A percentile compares a stretch with the other conserved stretches of the same genome.
Evolutionary conservation across 2,113 vertebrate genomes (phyloP).

Genomic region (Aegithalos caudatus): DNA sequence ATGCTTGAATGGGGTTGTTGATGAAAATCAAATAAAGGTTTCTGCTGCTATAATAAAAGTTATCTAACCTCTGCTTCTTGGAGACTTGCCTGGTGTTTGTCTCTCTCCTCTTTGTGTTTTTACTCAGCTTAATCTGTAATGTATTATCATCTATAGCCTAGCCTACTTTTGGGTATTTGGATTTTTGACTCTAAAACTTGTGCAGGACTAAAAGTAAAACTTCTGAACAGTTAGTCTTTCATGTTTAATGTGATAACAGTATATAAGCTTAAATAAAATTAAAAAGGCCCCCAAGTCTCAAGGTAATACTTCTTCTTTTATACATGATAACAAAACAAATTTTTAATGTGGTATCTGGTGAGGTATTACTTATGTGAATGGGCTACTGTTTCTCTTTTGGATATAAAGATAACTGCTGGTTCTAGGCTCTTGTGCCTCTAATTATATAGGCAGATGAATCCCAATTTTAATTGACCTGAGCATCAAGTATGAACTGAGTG

Average conservation of each 20-base stretch:
- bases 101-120: slow-evolving; percentile 40
- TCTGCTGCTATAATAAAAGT: slow-evolving; percentile 36
- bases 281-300: background rate
- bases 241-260: background rate
- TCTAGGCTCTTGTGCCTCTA: background rate
- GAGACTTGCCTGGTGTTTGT: slow-evolving; percentile 47
- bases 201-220: background rate
- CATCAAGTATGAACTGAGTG: background rate
- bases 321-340: background rate
- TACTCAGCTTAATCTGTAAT: background rate
- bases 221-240: background rate
- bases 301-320: background rate
- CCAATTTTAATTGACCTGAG: background rate
- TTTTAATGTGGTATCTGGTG: background rate
- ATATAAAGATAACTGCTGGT: background rate
- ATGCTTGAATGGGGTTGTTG: slow-evolving; percentile 30
- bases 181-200: background rate
- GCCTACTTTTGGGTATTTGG: background rate
- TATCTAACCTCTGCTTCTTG: slow-evolving; percentile 21
- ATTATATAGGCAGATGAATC: background rate
- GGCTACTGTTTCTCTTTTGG: background rate
- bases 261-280: background rate
- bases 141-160: background rate
- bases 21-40: slow-evolving; percentile 52
- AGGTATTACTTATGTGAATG: background rate